Evolutionary conservation across 2,888 invertebrate species (phyloP).

Genomic region (Anodontia alba): DNA sequence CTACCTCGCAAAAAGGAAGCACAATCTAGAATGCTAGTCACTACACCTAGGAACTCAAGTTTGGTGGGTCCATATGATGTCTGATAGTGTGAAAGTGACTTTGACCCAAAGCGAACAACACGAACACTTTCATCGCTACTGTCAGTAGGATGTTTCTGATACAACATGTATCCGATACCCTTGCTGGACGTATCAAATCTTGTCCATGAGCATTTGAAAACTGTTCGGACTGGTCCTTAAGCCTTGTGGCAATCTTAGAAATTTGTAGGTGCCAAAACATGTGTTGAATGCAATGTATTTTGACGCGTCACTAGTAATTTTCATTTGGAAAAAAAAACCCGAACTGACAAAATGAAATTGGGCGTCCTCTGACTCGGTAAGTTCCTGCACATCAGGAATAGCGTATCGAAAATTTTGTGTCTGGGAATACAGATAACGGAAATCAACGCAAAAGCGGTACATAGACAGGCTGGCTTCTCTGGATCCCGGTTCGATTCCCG

Average conservation of each 20-base stretch:
- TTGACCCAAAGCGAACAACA: constrained; percentile 46
- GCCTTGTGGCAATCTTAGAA: constrained; percentile 37
- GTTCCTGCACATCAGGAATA: constrained; percentile 29
- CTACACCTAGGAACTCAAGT: constrained; percentile 33
- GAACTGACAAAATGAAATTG: constrained; percentile 27
- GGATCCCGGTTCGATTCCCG: constrained; percentile 4
- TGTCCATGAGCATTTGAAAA: constrained; percentile 47
- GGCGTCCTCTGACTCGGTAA: constrained; percentile 1
- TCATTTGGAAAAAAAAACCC: constrained; percentile 51
- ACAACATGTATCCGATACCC: constrained; percentile 40
- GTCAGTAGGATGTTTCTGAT: constrained; percentile 30
- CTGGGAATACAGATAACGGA: constrained; percentile 36
- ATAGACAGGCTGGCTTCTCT: constrained; percentile 22
- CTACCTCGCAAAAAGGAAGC: not conserved
- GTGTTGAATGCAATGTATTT: constrained; percentile 33
- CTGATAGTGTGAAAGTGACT: constrained; percentile 33
- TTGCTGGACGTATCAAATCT: constrained; percentile 23
- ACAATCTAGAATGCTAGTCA: constrained; percentile 10
- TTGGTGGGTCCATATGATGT: constrained; percentile 32
- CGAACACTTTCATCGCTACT: constrained; percentile 20
- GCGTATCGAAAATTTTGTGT: constrained; percentile 33
- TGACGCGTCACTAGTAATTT: constrained; percentile 16
- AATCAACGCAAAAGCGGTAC: constrained; percentile 35
- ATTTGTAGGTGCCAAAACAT: too few relatives aligned
- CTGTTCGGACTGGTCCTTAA: constrained; percentile 35